phyloP scores from a whole-genome alignment of 2,797 vertebrate genomes.

The Hylomyscus alleni region DNA sequence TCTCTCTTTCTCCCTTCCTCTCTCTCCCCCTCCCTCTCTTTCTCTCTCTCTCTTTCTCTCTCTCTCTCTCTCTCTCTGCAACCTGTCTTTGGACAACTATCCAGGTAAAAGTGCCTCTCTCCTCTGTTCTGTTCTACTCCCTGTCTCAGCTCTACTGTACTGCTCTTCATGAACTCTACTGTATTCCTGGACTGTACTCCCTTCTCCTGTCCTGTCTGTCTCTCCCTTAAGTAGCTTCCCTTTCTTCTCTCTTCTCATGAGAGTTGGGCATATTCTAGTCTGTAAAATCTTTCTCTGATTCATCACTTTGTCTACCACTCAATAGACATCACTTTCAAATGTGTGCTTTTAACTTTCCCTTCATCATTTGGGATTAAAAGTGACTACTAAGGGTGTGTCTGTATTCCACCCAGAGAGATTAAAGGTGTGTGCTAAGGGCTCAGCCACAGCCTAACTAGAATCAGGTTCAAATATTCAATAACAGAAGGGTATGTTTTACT shows the following conservation, averaged over 20 bases:
- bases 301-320: not conserved
- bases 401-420: not conserved
- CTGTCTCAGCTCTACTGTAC: not conserved
- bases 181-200: not conserved
- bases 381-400: not conserved
- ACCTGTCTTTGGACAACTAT: no score
- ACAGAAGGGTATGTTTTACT: not conserved
- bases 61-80: no score
- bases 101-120: no score
- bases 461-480: not conserved
- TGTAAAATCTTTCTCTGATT: not conserved
- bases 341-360: not conserved
- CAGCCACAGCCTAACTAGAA: not conserved
- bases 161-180: not conserved
- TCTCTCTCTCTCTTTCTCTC: no score
- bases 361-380: not conserved
- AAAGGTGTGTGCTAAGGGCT: not conserved
- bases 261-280: not conserved
- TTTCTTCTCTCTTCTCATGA: not conserved
- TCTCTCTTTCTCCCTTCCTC: no score
- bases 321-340: not conserved
- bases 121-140: not conserved
- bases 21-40: no score
- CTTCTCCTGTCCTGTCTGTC: not conserved
- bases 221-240: not conserved